Evolutionary conservation across 2,888 invertebrate genomes (phyloP), one percentile per base, ranked within the genome.

Genomic region (Agapostemon virescens): DNA sequence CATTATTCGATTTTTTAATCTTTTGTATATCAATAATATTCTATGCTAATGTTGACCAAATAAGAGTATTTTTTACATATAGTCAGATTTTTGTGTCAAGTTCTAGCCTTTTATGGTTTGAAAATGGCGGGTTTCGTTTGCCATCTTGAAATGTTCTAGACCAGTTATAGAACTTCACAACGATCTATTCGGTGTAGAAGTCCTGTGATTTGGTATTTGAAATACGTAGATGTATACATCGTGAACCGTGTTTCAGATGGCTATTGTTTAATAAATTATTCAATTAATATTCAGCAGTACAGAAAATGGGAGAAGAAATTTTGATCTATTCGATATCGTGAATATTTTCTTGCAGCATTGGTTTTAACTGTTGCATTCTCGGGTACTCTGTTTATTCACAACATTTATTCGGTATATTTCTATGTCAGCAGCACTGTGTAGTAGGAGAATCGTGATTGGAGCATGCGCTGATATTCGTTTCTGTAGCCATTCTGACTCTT

Each of bases 381-480:
- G 42, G 42, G 26, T 67, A 67, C 67, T 13, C 52, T 74, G 61
- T 74, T 78, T 69, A 73, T 69, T 61, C 49, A 52, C 40, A 61
- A 78, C 58, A 78, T 38, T 72, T 63, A 61, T 67, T 77, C 61
- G 49, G 67, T 68, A 79, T 20, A 79, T 79, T 78, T 80, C 79
- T 69, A 79, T 80, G 73, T 66, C 79, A 69, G 73, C 79, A 69
- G 73, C 58, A 64, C 63, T 72, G 55, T 66, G 45, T 73, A 61
- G 68, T 78, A 72, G 83, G 80, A 80, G 79, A 77, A 83, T 78
- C 71, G 63, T 76, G 83, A 83, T 85, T 76, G 83, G 85, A 85
- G 85, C 85, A 85, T 85, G 85, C 85, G 85, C 83, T 81, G 79
- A 72, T 69, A 79, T 74, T 71, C 74, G 69, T 72, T 74, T 83